Percentiles rank a stretch among this genome's conserved stretches.
Evolutionary conservation across 2,113 vertebrate genomes (phyloP).

Genomic region (Grantiella picta): DNA sequence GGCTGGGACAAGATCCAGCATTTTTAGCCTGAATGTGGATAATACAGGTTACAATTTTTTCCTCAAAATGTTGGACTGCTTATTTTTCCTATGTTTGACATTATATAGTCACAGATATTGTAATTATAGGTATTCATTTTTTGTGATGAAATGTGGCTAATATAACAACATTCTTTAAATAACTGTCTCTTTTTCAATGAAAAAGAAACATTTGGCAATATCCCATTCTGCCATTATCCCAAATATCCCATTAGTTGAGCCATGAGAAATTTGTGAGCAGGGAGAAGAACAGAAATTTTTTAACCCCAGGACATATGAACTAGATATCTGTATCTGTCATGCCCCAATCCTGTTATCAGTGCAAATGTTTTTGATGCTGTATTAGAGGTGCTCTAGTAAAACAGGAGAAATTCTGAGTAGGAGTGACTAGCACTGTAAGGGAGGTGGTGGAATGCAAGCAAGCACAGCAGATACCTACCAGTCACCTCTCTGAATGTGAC

Average conservation of each 20-base stretch:
- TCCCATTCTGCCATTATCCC: conserved; percentile 6
- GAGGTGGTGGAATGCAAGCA: neutral
- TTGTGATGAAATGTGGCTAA: neutral
- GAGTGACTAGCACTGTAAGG: neutral
- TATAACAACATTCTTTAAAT: conserved; percentile 16
- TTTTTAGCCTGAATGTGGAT: neutral
- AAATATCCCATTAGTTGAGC: no score
- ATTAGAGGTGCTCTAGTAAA: neutral
- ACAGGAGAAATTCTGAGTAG: neutral
- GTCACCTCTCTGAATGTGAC: neutral
- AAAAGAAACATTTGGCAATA: neutral
- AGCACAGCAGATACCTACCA: neutral
- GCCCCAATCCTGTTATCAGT: neutral
- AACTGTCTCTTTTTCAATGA: neutral
- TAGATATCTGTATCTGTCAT: neutral
- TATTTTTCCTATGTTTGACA: conserved; percentile 14
- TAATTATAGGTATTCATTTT: neutral
- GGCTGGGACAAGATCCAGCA: neutral
- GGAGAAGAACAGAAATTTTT: neutral
- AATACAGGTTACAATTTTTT: conserved; percentile 9
- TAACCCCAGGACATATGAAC: neutral
- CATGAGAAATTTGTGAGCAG: neutral
- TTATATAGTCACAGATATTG: neutral
- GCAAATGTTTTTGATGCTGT: neutral
- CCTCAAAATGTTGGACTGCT: neutral